Percentiles rank a stretch among this genome's conserved stretches.
Conservation (phyloP, 2,888 invertebrate species). For the Zonitis immaculata region DNA sequence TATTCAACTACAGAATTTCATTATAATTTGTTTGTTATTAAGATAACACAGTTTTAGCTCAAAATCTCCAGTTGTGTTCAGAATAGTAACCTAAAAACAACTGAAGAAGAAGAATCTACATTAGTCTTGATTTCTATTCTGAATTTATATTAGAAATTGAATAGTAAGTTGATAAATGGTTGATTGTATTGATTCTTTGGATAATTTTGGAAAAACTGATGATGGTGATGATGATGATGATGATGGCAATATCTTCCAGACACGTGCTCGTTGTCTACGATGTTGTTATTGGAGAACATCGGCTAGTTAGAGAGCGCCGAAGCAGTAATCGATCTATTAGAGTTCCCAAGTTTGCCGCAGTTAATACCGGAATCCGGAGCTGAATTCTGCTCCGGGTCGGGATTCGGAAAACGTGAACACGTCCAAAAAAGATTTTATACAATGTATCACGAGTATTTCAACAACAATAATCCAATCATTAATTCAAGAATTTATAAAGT, state of each 20-base stretch:
- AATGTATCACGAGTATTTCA: constrained; percentile 30
- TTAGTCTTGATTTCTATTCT: not conserved
- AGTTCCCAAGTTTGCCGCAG: constrained; percentile 31
- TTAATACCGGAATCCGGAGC: constrained; percentile 32
- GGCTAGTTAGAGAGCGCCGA: constrained; percentile 30
- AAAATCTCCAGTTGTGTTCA: not conserved
- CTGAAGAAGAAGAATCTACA: not conserved
- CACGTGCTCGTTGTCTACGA: constrained; percentile 3
- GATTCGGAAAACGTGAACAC: constrained; percentile 4
- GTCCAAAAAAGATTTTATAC: constrained; percentile 25
- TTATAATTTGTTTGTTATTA: not conserved
- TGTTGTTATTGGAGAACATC: constrained; percentile 20
- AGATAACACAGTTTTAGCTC: not conserved
- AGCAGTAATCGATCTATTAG: constrained; percentile 34
- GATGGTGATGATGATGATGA: not conserved
- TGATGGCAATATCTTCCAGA: not conserved
- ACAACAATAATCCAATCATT: constrained; percentile 24
- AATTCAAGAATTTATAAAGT: constrained; percentile 20
- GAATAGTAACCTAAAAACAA: not conserved
- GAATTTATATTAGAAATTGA: no score
- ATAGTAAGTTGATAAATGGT: no score
- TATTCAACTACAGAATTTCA: not conserved
- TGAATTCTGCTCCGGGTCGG: constrained; percentile 33
- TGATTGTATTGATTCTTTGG: no score
- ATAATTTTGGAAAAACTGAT: not conserved